These are phyloP conservation scores for Enteromius paludinosus DNA, from an alignment of 2,797 vertebrate genomes.

Conservation along the genomic window DNA sequence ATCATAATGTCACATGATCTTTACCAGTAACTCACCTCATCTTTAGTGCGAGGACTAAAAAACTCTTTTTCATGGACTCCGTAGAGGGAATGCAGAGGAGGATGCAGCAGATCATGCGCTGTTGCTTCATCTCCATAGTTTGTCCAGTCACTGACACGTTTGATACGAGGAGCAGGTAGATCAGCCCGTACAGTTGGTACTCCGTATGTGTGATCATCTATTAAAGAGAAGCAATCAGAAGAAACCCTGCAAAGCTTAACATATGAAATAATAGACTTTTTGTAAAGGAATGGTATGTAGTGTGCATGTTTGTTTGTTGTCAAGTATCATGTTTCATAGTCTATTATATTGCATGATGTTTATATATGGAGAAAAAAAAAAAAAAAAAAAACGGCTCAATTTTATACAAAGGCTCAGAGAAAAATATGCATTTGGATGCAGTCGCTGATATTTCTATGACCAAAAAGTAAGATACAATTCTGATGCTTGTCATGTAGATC, in stretches of 20 bases:
- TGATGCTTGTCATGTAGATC: neutral
- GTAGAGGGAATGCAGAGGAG: constrained; percentile 76
- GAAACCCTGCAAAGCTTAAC: neutral
- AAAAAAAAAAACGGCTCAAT: neutral
- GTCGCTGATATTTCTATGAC: neutral
- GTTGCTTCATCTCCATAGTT: constrained; percentile 79
- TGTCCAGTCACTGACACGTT: constrained; percentile 75
- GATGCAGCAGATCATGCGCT: constrained; percentile 76
- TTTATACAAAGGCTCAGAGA: neutral
- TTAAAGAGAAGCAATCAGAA: neutral
- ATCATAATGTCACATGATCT: neutral
- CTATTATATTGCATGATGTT: neutral
- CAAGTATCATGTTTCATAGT: neutral
- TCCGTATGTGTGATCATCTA: constrained; percentile 77
- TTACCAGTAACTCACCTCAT: constrained; percentile 77
- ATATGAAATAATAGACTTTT: neutral
- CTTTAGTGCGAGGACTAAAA: constrained; percentile 80
- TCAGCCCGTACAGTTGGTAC: constrained; percentile 83
- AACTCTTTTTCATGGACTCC: constrained; percentile 83
- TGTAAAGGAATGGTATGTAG: neutral
- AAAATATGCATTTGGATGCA: neutral
- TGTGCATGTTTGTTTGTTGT: neutral
- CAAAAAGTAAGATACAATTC: neutral
- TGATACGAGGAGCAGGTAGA: constrained; percentile 78
- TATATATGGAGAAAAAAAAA: neutral